A percentile compares a stretch with the other conserved stretches of the same genome.
Evolutionary conservation across 2,888 invertebrate genomes (phyloP).

Genomic region (Machimus rusticus): DNA sequence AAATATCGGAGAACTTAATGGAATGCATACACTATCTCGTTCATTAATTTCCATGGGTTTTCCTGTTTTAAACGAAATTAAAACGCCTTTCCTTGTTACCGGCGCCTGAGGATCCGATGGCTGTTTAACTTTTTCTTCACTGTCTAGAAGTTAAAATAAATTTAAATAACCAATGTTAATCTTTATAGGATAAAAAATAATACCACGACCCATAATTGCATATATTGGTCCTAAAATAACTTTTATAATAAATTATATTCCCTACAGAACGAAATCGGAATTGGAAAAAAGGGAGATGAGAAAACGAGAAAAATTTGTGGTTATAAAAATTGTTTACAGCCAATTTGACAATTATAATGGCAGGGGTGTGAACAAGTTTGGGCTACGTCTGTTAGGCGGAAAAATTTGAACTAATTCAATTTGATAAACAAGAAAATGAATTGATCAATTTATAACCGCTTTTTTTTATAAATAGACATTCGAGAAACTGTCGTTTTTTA

Average conservation of each 20-base stretch:
- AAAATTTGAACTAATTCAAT: no score
- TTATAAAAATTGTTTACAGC: not conserved
- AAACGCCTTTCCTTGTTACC: constrained; percentile 79
- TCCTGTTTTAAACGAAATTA: constrained; percentile 82
- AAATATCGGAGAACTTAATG: not conserved
- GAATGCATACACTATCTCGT: constrained; percentile 73
- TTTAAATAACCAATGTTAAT: not conserved
- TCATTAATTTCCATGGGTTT: constrained; percentile 88
- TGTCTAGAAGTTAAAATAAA: constrained; percentile 3
- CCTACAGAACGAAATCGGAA: not conserved
- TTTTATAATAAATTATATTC: not conserved
- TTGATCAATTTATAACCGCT: no score
- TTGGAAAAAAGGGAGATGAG: not conserved
- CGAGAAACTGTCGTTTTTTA: no score
- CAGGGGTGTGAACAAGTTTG: no score
- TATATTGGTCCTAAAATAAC: not conserved
- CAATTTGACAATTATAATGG: no score
- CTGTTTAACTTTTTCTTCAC: constrained; percentile 50
- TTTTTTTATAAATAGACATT: no score
- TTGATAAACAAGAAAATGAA: no score
- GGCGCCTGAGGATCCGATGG: constrained; percentile 77
- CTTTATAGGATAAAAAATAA: not conserved
- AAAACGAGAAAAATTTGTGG: not conserved
- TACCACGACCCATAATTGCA: not conserved
- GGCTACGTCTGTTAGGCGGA: no score